Evolutionary conservation across 2,797 vertebrate species (phyloP).

Genomic region (Melopsittacus undulatus): DNA sequence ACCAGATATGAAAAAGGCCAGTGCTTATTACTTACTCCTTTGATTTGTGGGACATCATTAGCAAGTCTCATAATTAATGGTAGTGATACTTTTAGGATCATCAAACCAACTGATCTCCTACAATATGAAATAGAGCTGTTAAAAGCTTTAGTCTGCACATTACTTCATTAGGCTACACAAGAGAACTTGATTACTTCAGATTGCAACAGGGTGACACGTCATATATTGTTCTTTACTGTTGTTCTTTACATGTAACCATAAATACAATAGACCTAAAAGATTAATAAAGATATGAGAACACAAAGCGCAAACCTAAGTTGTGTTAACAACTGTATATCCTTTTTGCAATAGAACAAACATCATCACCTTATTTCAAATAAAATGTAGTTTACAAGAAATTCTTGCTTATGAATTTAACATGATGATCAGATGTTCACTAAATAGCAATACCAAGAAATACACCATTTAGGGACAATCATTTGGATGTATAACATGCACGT

Average conservation of each 20-base stretch:
- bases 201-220: not conserved
- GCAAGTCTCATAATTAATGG: conserved; percentile 89
- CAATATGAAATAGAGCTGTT: not conserved
- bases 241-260: not conserved
- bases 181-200: not conserved
- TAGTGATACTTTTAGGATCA: conserved; percentile 83
- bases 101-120: conserved; percentile 93
- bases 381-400: not conserved
- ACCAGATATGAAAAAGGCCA: not conserved
- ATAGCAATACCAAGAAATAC: not conserved
- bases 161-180: not conserved
- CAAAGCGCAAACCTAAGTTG: not conserved
- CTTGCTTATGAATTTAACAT: not conserved
- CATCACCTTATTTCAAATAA: not conserved
- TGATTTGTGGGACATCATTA: conserved; percentile 88
- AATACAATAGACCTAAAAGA: not conserved
- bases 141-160: not conserved
- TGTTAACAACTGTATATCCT: not conserved
- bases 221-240: not conserved
- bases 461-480: not conserved
- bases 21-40: conserved; percentile 72
- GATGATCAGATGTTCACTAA: not conserved
- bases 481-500: not conserved
- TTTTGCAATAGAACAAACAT: not conserved
- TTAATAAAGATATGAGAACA: not conserved